Conservation (phyloP, 1,140 invertebrate genomes). For the Eumaeus atala region DNA sequence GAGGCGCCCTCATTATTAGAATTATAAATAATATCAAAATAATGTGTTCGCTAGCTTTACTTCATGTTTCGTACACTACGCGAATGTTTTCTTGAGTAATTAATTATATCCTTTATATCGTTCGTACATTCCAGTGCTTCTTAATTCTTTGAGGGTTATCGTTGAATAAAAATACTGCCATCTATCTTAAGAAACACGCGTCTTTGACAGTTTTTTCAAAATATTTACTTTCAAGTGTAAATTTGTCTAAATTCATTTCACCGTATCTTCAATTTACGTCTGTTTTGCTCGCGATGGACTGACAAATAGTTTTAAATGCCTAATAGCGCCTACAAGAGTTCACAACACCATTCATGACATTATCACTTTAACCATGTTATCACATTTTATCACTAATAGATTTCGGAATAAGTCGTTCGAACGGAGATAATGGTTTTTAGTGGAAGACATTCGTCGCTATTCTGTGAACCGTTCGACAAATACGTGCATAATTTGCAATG, state of each 20-base stretch:
- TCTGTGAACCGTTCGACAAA: too few species aligned
- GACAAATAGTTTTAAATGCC: neutral
- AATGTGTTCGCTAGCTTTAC: conserved; percentile 18
- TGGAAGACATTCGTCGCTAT: too few species aligned
- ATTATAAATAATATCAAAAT: conserved; percentile 9
- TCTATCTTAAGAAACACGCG: conserved; percentile 1
- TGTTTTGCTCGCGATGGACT: neutral
- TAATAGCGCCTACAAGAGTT: too few species aligned
- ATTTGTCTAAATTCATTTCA: too few species aligned
- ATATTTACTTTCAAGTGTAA: neutral
- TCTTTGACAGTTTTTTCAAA: neutral
- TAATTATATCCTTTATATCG: neutral
- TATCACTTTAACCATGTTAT: too few species aligned
- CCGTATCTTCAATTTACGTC: too few species aligned
- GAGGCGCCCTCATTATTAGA: neutral
- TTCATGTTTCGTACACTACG: conserved; percentile 9
- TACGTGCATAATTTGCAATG: too few species aligned
- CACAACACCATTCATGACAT: conserved; percentile 2
- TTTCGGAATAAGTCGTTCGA: too few species aligned
- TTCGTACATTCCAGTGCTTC: conserved; percentile 31
- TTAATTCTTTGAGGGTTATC: conserved; percentile 27
- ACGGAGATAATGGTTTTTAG: too few species aligned
- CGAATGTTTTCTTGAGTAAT: conserved; percentile 1
- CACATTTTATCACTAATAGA: too few species aligned
- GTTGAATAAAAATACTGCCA: conserved; percentile 17